These are phyloP conservation scores for Drosophila ercepeae DNA, from an alignment of 1,140 invertebrate species.

Conservation along the genomic window DNA sequence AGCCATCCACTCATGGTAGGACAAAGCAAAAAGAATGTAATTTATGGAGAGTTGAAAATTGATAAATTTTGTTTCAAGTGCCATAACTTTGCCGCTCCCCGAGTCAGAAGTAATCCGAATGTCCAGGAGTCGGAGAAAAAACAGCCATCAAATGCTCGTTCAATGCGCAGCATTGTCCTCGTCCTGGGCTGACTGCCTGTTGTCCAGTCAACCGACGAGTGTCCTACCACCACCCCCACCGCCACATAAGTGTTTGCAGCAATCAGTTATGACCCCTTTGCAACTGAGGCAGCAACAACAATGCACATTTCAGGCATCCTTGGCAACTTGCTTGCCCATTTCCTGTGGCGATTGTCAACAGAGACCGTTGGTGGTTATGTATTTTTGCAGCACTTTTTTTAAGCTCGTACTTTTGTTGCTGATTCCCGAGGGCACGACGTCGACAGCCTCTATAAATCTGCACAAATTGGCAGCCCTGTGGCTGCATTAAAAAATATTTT, in stretches of 20 bases:
- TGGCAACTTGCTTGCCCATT: constrained; percentile 57
- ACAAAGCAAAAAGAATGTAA: background rate
- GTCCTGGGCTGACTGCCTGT: constrained; percentile 7
- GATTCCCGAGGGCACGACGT: constrained; percentile 28
- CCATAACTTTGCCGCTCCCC: constrained; percentile 12
- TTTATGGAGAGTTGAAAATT: background rate
- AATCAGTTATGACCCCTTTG: constrained; percentile 72
- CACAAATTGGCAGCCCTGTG: constrained; percentile 81
- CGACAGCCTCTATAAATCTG: constrained; percentile 74
- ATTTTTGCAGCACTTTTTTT: constrained; percentile 32
- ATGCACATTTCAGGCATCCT: constrained; percentile 44
- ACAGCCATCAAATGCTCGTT: constrained; percentile 57
- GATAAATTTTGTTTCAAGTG: constrained; percentile 1
- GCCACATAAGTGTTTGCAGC: constrained; percentile 66
- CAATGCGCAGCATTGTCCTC: constrained; percentile 41
- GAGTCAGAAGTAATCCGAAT: constrained; percentile 32
- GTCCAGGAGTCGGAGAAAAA: constrained; percentile 22
- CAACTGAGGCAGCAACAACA: constrained; percentile 32
- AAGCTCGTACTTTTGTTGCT: constrained; percentile 14
- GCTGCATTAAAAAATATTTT: constrained; percentile 82
- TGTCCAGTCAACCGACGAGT: constrained; percentile 22
- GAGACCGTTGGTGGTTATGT: constrained; percentile 48
- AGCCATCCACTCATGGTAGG: background rate
- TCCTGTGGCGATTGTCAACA: constrained; percentile 79
- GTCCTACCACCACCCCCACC: background rate